phyloP scores from a whole-genome alignment of 2,888 invertebrate genomes.

The Cotesia congregata region DNA sequence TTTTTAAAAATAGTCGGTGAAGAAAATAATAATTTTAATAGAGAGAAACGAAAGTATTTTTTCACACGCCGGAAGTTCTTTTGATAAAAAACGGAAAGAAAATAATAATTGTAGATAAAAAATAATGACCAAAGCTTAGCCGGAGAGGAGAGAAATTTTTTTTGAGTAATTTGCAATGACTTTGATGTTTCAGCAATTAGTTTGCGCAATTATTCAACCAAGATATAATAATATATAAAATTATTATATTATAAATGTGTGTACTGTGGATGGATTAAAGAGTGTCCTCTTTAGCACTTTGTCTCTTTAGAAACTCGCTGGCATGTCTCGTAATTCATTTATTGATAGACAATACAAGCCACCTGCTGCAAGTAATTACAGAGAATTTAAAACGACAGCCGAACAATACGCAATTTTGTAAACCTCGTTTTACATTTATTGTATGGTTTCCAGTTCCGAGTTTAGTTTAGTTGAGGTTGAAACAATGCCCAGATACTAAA shows the following conservation, averaged over 20 bases:
- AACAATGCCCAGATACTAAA: too few relatives aligned
- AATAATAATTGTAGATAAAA: not conserved
- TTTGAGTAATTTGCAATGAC: slow-evolving; percentile 1
- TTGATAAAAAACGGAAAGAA: not conserved
- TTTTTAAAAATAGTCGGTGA: not conserved
- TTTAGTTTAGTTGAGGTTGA: too few relatives aligned
- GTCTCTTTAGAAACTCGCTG: slow-evolving; percentile 22
- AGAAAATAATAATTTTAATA: not conserved
- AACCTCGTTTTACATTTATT: not conserved
- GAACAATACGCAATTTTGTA: slow-evolving; percentile 30
- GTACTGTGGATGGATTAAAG: slow-evolving; percentile 15
- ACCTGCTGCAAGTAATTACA: slow-evolving; percentile 15
- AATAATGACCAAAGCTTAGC: not conserved
- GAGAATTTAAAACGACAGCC: slow-evolving; percentile 20
- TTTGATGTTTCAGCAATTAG: slow-evolving; percentile 25
- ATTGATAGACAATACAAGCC: slow-evolving; percentile 25
- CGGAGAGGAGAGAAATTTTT: not conserved
- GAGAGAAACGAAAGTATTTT: not conserved
- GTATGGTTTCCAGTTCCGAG: not conserved
- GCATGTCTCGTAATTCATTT: slow-evolving; percentile 26
- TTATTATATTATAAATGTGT: slow-evolving; percentile 8
- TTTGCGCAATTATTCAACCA: slow-evolving; percentile 20
- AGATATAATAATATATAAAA: slow-evolving; percentile 14
- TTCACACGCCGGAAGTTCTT: not conserved
- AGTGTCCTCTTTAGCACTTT: slow-evolving; percentile 4